Conservation (phyloP, 2,797 vertebrate species). For the Pyrrhura leucotis region DNA sequence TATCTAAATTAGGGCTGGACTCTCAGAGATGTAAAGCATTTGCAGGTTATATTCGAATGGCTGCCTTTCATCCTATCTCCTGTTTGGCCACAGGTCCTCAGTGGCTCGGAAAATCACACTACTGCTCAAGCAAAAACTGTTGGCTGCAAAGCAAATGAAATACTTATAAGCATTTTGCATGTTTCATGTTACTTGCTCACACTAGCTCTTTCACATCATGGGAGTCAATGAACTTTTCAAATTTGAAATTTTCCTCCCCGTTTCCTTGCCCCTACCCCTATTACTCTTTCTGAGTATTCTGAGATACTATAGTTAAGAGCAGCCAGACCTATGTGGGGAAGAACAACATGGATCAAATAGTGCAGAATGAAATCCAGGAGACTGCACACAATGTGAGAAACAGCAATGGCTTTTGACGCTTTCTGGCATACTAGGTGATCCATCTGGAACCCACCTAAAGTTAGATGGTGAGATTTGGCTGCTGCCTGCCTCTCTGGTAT, state of each 20-base stretch:
- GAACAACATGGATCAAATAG: not conserved
- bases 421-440: not conserved
- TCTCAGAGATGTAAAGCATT: not conserved
- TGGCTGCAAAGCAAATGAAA: not conserved
- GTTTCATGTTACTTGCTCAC: not conserved
- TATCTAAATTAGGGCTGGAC: not conserved
- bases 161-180: not conserved
- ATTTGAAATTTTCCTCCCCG: not conserved
- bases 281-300: not conserved
- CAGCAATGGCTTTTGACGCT: not conserved
- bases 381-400: not conserved
- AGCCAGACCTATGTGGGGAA: not conserved
- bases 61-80: not conserved
- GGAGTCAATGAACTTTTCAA: not conserved
- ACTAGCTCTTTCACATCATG: not conserved
- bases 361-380: not conserved
- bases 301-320: not conserved
- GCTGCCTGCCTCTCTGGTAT: not conserved
- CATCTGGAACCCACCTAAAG: not conserved
- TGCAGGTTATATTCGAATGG: not conserved
- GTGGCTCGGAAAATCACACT: not conserved
- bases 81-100: not conserved
- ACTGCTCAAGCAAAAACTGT: not conserved
- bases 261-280: accelerated
- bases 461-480: not conserved